phyloP scores from a whole-genome alignment of 2,888 invertebrate genomes.

The Caenorhabditis sp. region DNA sequence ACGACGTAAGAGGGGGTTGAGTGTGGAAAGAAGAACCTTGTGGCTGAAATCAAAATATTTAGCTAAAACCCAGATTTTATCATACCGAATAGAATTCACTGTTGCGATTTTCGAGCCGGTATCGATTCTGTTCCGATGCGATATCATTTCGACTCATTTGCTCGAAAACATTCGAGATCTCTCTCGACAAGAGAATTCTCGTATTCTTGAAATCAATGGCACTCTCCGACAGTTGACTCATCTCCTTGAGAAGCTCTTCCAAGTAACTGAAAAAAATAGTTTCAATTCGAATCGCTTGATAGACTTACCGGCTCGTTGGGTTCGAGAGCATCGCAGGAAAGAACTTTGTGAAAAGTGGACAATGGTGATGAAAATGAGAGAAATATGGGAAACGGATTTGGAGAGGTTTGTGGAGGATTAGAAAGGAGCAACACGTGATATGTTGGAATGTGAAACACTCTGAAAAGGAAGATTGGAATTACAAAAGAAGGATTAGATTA shows the following conservation, averaged over 20 bases:
- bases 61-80: neutral
- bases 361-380: neutral
- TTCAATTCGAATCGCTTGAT: neutral
- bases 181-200: conserved; percentile 49
- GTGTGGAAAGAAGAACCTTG: neutral
- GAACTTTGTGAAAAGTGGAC: conserved; percentile 2
- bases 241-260: conserved; percentile 65
- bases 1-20: conserved; percentile 6
- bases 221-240: conserved; percentile 48
- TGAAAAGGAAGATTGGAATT: neutral
- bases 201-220: conserved; percentile 45
- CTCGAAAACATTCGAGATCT: conserved; percentile 52
- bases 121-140: neutral
- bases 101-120: neutral
- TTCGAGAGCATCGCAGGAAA: conserved; percentile 29
- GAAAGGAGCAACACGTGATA: neutral
- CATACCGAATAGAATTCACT: conserved; percentile 1
- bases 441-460: conserved; percentile 8
- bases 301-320: conserved; percentile 28
- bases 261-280: conserved; percentile 41
- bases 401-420: neutral
- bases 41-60: neutral
- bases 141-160: conserved; percentile 12
- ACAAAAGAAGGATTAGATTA: neutral
- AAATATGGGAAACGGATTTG: neutral